phyloP scores from a whole-genome alignment of 2,888 invertebrate species.

The Parnassius glacialis region DNA sequence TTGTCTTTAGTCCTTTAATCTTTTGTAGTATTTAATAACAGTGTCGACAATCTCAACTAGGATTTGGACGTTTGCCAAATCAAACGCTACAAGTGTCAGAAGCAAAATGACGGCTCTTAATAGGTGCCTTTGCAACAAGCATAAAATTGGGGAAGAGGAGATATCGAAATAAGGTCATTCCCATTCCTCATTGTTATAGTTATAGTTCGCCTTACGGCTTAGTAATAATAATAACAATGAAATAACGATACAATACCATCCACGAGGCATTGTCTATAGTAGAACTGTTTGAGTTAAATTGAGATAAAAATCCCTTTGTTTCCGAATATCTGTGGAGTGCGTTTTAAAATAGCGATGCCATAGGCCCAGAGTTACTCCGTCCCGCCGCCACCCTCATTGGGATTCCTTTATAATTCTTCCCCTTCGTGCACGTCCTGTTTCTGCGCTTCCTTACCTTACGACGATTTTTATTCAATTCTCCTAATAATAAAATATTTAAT shows the following conservation, averaged over 20 bases:
- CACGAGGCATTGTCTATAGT: slow-evolving; percentile 2
- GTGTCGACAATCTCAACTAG: slow-evolving; percentile 6
- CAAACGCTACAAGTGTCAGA: slow-evolving; percentile 66
- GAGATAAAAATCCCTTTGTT: slow-evolving; percentile 43
- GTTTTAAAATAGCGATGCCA: slow-evolving; percentile 58
- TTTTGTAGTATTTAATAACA: slow-evolving; percentile 18
- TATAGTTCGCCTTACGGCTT: no score
- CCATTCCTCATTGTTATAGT: slow-evolving; percentile 33
- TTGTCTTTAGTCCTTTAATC: neutral
- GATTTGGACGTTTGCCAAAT: slow-evolving; percentile 64
- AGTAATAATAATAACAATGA: neutral
- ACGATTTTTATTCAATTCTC: neutral
- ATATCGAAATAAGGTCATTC: slow-evolving; percentile 38
- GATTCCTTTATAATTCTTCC: slow-evolving; percentile 56
- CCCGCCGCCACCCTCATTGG: slow-evolving; percentile 38
- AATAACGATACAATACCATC: slow-evolving; percentile 4
- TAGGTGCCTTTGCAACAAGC: slow-evolving; percentile 35
- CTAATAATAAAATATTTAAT: neutral
- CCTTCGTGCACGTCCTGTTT: slow-evolving; percentile 39
- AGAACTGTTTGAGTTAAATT: slow-evolving; percentile 37
- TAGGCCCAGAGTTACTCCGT: slow-evolving; percentile 33
- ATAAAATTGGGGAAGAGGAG: slow-evolving; percentile 59
- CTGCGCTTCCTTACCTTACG: slow-evolving; percentile 42
- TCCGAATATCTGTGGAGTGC: slow-evolving; percentile 50
- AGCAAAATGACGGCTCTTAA: slow-evolving; percentile 1